phyloP scores from a whole-genome alignment of 2,113 vertebrate species.

The Odobenus rosmarus region DNA sequence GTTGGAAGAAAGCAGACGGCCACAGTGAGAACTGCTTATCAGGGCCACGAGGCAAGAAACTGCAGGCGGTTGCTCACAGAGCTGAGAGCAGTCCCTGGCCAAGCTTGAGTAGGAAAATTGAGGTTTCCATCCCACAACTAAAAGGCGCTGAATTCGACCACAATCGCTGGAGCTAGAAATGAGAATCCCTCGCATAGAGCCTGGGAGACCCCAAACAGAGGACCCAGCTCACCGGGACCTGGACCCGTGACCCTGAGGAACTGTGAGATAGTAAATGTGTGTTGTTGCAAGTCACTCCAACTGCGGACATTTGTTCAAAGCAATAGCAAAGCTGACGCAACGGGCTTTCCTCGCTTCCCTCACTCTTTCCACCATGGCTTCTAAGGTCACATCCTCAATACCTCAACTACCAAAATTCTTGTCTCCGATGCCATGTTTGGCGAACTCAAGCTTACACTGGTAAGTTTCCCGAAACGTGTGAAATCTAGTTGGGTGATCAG shows the following conservation, averaged over 20 bases:
- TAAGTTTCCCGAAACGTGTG: neutral
- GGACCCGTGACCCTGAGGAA: neutral
- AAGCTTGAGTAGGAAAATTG: neutral
- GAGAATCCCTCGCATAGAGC: accelerated
- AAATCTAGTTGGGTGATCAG: neutral
- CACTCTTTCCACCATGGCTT: accelerated
- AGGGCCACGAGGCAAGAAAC: accelerated
- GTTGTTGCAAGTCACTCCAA: accelerated
- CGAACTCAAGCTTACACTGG: too few relatives aligned
- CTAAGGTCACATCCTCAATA: neutral
- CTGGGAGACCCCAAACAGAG: too few relatives aligned
- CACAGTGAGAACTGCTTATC: accelerated
- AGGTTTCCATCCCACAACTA: too few relatives aligned
- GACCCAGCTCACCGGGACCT: accelerated
- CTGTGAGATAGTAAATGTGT: too few relatives aligned
- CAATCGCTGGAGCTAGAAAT: accelerated
- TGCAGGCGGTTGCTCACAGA: neutral
- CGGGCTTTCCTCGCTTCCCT: neutral
- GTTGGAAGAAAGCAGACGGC: neutral
- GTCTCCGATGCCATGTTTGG: neutral
- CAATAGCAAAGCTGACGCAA: too few relatives aligned
- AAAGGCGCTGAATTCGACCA: neutral
- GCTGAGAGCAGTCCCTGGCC: accelerated
- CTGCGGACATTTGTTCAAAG: neutral
- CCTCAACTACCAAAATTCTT: neutral